Conservation (phyloP, 2,888 invertebrate species). For the Ennomos fuscantarius region DNA sequence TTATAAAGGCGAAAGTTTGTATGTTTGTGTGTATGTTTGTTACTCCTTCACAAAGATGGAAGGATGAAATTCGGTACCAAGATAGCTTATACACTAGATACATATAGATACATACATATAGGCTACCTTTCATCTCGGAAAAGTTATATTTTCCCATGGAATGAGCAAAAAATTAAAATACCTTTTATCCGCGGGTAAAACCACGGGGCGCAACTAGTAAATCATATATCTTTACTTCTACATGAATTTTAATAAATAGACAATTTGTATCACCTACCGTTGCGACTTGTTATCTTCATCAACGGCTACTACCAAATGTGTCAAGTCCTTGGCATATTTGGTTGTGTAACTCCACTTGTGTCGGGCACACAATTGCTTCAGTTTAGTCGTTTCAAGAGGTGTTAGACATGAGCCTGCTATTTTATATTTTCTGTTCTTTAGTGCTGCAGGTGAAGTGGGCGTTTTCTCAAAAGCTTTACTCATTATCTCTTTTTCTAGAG, state of each 20-base stretch:
- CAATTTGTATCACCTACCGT: conserved; percentile 55
- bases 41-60: too few relatives aligned
- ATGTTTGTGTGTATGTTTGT: too few relatives aligned
- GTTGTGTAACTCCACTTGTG: conserved; percentile 62
- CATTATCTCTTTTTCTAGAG: conserved; percentile 74
- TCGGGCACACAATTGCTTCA: conserved; percentile 61
- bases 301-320: conserved; percentile 76
- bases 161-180: too few relatives aligned
- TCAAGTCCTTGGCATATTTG: conserved; percentile 65
- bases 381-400: conserved; percentile 49
- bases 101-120: too few relatives aligned
- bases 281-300: conserved; percentile 73
- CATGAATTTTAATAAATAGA: neutral
- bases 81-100: too few relatives aligned
- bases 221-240: too few relatives aligned
- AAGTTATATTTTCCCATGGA: too few relatives aligned
- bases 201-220: too few relatives aligned
- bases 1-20: too few relatives aligned
- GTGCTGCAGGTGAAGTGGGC: conserved; percentile 46
- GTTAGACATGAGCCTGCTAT: conserved; percentile 69
- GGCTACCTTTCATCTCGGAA: too few relatives aligned
- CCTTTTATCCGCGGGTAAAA: too few relatives aligned
- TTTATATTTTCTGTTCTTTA: conserved; percentile 47
- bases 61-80: too few relatives aligned
- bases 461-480: conserved; percentile 68